Evolutionary conservation across 2,797 vertebrate species (phyloP), one percentile per base, ranked within the genome.

Genomic region (Trichosurus vulpecula): DNA sequence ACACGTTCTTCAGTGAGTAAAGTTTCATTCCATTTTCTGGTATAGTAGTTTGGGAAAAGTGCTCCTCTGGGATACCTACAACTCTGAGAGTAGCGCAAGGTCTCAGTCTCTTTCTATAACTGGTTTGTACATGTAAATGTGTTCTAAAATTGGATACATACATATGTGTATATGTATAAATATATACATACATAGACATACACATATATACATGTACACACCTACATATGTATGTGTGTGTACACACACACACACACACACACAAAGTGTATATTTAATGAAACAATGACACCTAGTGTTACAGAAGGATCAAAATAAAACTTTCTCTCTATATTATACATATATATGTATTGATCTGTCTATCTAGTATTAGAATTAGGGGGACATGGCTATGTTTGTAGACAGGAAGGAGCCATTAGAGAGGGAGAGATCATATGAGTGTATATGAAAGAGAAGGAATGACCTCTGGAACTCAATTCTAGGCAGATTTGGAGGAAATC

Each of bases 241-340:
- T 3, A 35, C 0, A 3, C 31, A 61, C 0, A 41, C 14, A n/a
- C n/a, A n/a, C n/a, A n/a, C n/a, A 30, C 2, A 22, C 29, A 57
- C 13, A 61, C 5, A 41, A 8, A 41, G 8, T 22, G 1, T 81
- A 81, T 81, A 47, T 81, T 81, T 81, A 41, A 6, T 81, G 66
- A 81, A 81, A 81, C 66, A 81, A 81, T 81, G 66, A 81, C 66
- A 81, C n/a, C 66, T 81, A 81, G n/a, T 81, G 66, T 81, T 81
- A 81, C 2, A 81, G 6, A 81, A 47, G 12, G 19, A 41, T 81
- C n/a, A 81, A 22, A 81, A 41, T 47, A 81, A 81, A n/a, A 6
- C 19, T 25, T 6, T 81, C 19, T 25, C 6, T 81, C 66, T 81
- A 6, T 66, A 55, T 55, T 10, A 53, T 9, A 8, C 10, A 53